phyloP scores from a whole-genome alignment of 2,888 invertebrate genomes.

The Steinernema hermaphroditum region DNA sequence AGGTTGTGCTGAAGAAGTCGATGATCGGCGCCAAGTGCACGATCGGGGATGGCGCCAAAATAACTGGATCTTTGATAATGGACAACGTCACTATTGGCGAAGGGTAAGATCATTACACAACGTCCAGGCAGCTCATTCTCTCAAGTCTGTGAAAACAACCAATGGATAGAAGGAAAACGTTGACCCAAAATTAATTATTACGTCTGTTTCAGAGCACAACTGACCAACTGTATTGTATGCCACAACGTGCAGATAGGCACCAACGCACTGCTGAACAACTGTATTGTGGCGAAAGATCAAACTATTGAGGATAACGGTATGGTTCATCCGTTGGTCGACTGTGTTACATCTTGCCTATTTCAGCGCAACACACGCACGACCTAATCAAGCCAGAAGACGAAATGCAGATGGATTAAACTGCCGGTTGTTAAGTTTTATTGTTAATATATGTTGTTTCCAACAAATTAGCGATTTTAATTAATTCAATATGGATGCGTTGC shows the following conservation, averaged over 20 bases:
- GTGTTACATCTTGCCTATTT: too few relatives aligned
- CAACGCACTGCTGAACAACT: conserved; percentile 51
- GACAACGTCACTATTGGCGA: conserved; percentile 48
- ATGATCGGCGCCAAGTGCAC: conserved; percentile 45
- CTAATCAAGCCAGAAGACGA: neutral
- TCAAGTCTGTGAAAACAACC: neutral
- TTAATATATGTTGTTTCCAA: neutral
- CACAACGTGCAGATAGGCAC: conserved; percentile 52
- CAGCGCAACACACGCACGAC: neutral
- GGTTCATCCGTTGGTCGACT: neutral
- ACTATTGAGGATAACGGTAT: conserved; percentile 61
- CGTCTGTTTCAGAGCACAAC: conserved; percentile 47
- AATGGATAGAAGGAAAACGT: neutral
- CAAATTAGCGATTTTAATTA: neutral
- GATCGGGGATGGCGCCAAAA: conserved; percentile 47
- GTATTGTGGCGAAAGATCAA: conserved; percentile 61
- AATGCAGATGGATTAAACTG: conserved; percentile 3
- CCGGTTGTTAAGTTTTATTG: neutral
- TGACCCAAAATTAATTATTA: too few relatives aligned
- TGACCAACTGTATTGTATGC: conserved; percentile 54
- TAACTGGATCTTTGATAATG: conserved; percentile 55
- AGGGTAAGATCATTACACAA: conserved; percentile 54
- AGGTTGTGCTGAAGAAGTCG: conserved; percentile 46
- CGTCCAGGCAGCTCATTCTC: too few relatives aligned
- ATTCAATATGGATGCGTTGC: too few relatives aligned